A percentile compares a stretch with the other conserved stretches of the same genome.
These are phyloP conservation scores for Tupaia chinensis DNA, from an alignment of 2,113 vertebrate genomes.

Conservation along the genomic window DNA sequence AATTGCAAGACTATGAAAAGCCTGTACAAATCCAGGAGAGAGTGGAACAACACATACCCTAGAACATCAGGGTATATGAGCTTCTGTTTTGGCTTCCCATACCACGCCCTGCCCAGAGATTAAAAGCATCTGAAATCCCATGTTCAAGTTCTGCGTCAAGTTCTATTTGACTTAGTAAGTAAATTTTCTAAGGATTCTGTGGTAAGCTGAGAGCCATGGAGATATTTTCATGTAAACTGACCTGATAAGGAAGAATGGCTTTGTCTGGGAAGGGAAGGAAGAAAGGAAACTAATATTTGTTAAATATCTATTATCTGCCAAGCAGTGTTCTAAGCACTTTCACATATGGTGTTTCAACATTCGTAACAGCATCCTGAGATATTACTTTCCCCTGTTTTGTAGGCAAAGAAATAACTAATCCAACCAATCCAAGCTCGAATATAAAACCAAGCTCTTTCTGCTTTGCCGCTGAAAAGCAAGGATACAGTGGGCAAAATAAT, in stretches of 20 bases:
- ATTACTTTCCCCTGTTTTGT: not conserved
- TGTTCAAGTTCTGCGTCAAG: not conserved
- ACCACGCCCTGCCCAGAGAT: not conserved
- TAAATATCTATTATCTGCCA: slow-evolving; percentile 46
- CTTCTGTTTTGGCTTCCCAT: not conserved
- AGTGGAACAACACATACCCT: not conserved
- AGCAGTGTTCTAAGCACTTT: slow-evolving; percentile 40
- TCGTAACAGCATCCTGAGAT: not conserved
- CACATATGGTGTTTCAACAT: not conserved
- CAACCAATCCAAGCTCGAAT: not conserved
- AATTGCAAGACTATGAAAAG: not conserved
- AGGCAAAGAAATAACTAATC: not conserved
- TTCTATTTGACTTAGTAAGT: not conserved
- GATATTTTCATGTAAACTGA: slow-evolving; percentile 17
- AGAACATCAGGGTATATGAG: not conserved
- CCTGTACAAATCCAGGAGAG: not conserved
- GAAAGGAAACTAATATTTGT: slow-evolving; percentile 58
- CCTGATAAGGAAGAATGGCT: slow-evolving; percentile 10
- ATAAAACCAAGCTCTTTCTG: not conserved
- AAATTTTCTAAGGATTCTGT: not conserved
- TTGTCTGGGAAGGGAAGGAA: slow-evolving; percentile 50
- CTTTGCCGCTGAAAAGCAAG: not conserved
- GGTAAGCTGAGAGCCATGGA: not conserved
- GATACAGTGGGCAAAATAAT: not conserved
- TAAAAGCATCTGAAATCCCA: not conserved